Percentiles rank a stretch among this genome's conserved stretches.
These are phyloP conservation scores for Campodea augens DNA, from an alignment of 1,140 invertebrate species.

Conservation along the genomic window DNA sequence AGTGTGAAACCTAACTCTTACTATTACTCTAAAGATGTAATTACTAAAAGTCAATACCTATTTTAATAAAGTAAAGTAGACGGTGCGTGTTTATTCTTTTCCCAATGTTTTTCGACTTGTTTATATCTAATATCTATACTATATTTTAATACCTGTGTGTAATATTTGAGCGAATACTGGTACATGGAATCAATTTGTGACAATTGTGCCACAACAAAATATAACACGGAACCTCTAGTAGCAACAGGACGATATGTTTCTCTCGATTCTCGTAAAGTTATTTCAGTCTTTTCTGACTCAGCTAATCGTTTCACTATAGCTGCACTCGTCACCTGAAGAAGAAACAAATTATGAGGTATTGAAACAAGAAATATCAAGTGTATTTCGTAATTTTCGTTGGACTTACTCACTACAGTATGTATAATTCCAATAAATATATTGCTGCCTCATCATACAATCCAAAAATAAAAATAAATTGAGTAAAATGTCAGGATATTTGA, in stretches of 20 bases:
- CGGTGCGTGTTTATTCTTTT: background rate
- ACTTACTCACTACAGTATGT: no score
- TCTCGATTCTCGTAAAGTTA: conserved; percentile 55
- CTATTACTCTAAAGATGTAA: no score
- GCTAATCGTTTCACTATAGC: conserved; percentile 56
- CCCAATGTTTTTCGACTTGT: background rate
- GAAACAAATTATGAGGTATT: background rate
- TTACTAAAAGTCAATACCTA: no score
- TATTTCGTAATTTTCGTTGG: no score
- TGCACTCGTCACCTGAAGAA: conserved; percentile 50
- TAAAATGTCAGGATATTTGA: no score
- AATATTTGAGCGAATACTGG: conserved; percentile 80
- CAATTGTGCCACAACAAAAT: conserved; percentile 73
- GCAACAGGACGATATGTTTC: conserved; percentile 70
- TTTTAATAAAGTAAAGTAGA: no score
- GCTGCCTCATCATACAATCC: no score
- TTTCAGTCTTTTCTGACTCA: conserved; percentile 62
- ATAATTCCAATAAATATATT: no score
- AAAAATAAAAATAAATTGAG: no score
- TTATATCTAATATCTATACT: background rate
- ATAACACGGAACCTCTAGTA: conserved; percentile 66
- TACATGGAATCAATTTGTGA: conserved; percentile 89
- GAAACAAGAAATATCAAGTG: no score
- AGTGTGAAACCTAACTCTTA: no score
- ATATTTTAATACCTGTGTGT: conserved; percentile 37